Evolutionary conservation across 2,113 vertebrate species (phyloP).

Genomic region (Phylloscopus trochilus): DNA sequence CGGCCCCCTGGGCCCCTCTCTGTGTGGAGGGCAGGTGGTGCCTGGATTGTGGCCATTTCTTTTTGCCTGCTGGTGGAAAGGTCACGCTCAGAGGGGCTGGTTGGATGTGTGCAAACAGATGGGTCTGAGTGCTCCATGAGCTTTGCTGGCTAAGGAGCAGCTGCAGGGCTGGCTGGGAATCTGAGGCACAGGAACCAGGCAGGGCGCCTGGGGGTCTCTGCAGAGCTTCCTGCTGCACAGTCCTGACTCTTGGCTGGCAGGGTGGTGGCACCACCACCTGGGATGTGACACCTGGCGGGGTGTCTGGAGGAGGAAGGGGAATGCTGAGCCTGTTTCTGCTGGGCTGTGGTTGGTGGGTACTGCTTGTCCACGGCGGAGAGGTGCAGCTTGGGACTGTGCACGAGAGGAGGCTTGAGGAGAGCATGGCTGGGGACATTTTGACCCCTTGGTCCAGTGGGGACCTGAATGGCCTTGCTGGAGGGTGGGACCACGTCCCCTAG

Average conservation of each 20-base stretch:
- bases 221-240: neutral
- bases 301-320: neutral
- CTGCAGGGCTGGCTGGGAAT: neutral
- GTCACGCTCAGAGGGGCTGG: accelerated
- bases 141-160: neutral
- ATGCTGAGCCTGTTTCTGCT: neutral
- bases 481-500: accelerated
- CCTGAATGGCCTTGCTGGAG: neutral
- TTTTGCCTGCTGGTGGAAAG: neutral
- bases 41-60: accelerated
- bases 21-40: neutral
- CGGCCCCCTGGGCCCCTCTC: accelerated
- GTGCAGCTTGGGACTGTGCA: neutral
- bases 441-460: accelerated
- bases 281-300: accelerated
- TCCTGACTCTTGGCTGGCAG: neutral
- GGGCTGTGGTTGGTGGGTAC: accelerated
- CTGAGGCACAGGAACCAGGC: neutral
- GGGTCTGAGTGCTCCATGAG: neutral
- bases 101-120: neutral
- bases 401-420: neutral
- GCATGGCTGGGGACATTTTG: accelerated
- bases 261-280: accelerated
- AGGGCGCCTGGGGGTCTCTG: neutral
- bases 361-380: neutral